Conservation (phyloP, 2,888 invertebrate species). For the Lissocephala sabroskyi region DNA sequence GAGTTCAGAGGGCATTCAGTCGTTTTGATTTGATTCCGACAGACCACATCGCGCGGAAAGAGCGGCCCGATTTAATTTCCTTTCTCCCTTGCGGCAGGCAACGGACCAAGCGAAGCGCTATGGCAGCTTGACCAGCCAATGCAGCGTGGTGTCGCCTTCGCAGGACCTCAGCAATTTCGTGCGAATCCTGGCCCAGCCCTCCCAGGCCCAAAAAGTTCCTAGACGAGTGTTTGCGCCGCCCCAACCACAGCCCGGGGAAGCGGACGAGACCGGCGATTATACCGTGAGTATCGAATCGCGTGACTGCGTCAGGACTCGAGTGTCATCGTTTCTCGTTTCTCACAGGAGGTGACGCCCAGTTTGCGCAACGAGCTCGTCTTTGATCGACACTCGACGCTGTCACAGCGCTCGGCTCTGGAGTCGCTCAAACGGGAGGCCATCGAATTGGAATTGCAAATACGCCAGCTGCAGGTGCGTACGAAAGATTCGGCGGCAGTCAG, state of each 20-base stretch:
- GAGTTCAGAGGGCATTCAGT: too few species aligned
- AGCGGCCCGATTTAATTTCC: too few species aligned
- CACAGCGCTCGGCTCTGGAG: conserved; percentile 83
- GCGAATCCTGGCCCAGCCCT: conserved; percentile 77
- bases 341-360: conserved; percentile 81
- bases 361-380: conserved; percentile 88
- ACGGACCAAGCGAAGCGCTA: conserved; percentile 88
- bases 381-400: conserved; percentile 82
- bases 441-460: conserved; percentile 89
- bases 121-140: conserved; percentile 84
- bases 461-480: conserved; percentile 79
- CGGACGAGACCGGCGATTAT: conserved; percentile 72
- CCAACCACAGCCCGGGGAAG: conserved; percentile 74
- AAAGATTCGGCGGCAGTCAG: too few species aligned
- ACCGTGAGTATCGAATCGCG: conserved; percentile 71
- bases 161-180: conserved; percentile 80
- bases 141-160: conserved; percentile 79
- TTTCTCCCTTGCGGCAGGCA: too few species aligned
- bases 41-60: too few species aligned
- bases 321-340: too few species aligned
- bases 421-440: conserved; percentile 86
- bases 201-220: conserved; percentile 72
- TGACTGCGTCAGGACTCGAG: too few species aligned
- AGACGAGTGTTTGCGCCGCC: conserved; percentile 78
- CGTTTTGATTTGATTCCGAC: too few species aligned